These are phyloP conservation scores for Halichoeres trimaculatus DNA, from an alignment of 2,113 vertebrate genomes.

Conservation along the genomic window DNA sequence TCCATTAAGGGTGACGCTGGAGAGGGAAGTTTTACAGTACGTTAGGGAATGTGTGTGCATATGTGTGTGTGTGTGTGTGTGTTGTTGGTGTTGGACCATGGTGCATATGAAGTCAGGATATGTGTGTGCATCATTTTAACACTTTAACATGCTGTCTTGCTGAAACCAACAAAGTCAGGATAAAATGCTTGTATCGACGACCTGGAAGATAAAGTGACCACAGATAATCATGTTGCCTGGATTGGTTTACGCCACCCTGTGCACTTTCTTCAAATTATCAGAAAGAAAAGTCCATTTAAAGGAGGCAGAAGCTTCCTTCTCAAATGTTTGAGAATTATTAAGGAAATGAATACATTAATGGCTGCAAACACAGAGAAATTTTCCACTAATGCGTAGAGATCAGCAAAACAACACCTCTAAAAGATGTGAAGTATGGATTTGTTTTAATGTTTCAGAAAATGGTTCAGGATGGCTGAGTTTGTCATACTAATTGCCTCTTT, in stretches of 20 bases:
- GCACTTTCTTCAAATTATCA: constrained; percentile 64
- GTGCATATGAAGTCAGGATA: neutral
- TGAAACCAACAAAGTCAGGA: constrained; percentile 21
- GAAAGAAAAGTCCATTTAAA: constrained; percentile 46
- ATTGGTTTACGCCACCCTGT: constrained; percentile 69
- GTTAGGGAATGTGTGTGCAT: constrained; percentile 35
- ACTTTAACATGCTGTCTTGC: constrained; percentile 26
- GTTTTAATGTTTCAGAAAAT: too few relatives aligned
- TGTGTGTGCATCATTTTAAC: constrained; percentile 41
- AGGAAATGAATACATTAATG: constrained; percentile 58
- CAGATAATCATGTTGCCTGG: constrained; percentile 61
- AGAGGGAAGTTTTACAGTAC: constrained; percentile 55
- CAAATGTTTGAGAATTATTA: constrained; percentile 45
- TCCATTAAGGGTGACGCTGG: constrained; percentile 69
- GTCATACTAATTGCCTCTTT: too few relatives aligned
- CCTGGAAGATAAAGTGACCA: constrained; percentile 61
- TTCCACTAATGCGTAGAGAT: constrained; percentile 40
- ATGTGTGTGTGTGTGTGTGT: constrained; percentile 19
- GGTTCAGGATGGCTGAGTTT: too few relatives aligned
- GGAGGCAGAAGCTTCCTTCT: constrained; percentile 27
- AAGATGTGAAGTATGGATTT: neutral
- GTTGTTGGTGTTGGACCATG: neutral
- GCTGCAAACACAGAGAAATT: neutral
- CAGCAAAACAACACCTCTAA: constrained; percentile 27
- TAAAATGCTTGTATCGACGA: constrained; percentile 53